Base-by-base conservation (phyloP, 2,113 vertebrate species). In the Mesitornis unicolor region DNA sequence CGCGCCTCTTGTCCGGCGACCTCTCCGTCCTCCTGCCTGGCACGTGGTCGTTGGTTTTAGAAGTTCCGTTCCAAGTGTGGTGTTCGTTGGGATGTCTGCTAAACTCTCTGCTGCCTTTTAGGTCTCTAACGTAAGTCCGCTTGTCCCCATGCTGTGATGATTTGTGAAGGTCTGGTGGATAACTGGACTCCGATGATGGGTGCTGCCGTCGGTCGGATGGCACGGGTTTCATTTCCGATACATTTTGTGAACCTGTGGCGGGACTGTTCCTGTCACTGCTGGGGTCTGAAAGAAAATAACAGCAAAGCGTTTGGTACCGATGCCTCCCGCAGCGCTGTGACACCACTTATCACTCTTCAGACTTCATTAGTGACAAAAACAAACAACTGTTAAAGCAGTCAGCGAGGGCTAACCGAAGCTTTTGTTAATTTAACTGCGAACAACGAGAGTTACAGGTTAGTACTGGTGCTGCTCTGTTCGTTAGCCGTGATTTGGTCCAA, bases 41-140 rank as follows among this genome's bases (percentile, higher is more conserved):
- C 96, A 97, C 97, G 87, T 95, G 85, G 93, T 98, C 98, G 85
- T 98, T 97, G 97, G 96, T 98, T 98, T 99, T 98, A 97, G 96
- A 98, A 96, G 98, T 98, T 97, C 99, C 99, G 79, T 99, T 98
- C 98, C 98, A 98, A 86, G 98, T 99, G 98, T 99, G 99, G 97
- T 98, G 98, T 54, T 98, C 98, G 43, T 95, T 99, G 97, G 98
- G 98, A 97, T 97, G 98, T 97, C 98, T 97, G 98, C 98, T 97
- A 95, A 98, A 97, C 97, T 98, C 98, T 97, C 98, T 91, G 96
- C 97, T 93, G 98, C 98, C 98, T 97, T 94, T 98, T 68, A 98
- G 96, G 84, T 98, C 98, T 93, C 81, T 98, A 95, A 84, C 95
- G 61, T 97, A 98, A 92, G 98, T 98, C 98, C 98, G 97, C 98